Conservation (phyloP, 2,888 invertebrate species). For the Venusia cambrica region DNA sequence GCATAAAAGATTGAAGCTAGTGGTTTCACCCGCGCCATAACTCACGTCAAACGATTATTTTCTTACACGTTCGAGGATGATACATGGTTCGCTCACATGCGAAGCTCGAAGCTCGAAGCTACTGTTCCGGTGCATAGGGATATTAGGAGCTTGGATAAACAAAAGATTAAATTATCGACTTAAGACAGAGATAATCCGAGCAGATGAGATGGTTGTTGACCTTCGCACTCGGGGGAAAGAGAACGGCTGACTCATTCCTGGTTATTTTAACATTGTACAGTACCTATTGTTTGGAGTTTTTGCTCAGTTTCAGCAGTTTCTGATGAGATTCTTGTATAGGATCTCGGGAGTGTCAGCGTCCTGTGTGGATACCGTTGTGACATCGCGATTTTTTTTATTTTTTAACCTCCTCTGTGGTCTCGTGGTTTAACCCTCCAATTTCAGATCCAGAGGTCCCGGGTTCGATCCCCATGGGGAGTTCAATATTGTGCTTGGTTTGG, state of each 20-base stretch:
- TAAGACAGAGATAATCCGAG: conserved; percentile 74
- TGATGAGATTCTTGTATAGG: no score
- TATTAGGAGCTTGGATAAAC: conserved; percentile 77
- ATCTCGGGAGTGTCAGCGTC: no score
- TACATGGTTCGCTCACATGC: conserved; percentile 65
- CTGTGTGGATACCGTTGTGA: no score
- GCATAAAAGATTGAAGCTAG: conserved; percentile 50
- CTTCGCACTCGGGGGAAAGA: conserved; percentile 55
- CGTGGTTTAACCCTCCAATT: no score
- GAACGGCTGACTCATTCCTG: conserved; percentile 43
- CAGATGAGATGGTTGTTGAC: conserved; percentile 76
- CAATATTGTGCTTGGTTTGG: no score
- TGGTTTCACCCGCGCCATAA: conserved; percentile 56
- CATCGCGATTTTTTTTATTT: no score
- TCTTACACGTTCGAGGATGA: conserved; percentile 67
- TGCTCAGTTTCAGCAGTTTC: conserved; percentile 14
- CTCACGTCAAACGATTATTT: conserved; percentile 69
- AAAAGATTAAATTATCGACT: conserved; percentile 77
- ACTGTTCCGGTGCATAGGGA: conserved; percentile 60
- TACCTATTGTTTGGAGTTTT: conserved; percentile 23
- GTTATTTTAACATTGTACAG: conserved; percentile 36
- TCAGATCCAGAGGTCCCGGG: no score
- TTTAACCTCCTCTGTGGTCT: no score
- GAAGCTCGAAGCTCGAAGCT: no score
- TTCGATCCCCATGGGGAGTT: no score